A percentile compares a stretch with the other conserved stretches of the same genome.
Evolutionary conservation across 2,797 vertebrate genomes (phyloP).

Genomic region (Fringilla coelebs): DNA sequence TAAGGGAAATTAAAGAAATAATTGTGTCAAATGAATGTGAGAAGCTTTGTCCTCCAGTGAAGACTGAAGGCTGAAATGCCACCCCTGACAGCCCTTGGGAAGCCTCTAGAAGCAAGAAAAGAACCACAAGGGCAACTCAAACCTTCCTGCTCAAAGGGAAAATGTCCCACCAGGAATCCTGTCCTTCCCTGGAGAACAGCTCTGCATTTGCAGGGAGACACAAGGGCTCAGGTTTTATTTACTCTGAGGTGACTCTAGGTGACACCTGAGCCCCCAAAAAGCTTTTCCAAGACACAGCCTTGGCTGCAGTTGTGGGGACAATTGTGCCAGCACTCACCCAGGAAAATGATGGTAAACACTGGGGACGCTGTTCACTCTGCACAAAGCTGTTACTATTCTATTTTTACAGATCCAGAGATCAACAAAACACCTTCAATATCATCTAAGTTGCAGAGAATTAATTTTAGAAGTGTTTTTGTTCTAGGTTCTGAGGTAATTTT

Average conservation of each 20-base stretch:
- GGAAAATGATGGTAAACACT: background rate
- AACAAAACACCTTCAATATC: background rate
- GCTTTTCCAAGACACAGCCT: background rate
- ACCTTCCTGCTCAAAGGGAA: background rate
- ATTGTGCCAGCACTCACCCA: background rate
- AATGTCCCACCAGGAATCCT: background rate
- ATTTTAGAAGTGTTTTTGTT: background rate
- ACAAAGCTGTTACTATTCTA: background rate
- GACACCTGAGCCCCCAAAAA: background rate
- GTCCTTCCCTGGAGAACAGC: background rate
- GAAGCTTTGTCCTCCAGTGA: background rate
- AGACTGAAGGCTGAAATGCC: background rate
- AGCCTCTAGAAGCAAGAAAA: background rate
- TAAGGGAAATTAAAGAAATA: background rate
- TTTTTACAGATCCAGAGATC: background rate
- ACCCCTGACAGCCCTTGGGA: background rate
- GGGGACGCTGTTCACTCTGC: background rate
- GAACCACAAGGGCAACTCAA: accelerated
- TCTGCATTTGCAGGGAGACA: background rate
- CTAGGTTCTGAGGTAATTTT: background rate
- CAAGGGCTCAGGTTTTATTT: background rate
- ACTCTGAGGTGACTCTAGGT: accelerated
- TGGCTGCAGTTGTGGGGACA: background rate
- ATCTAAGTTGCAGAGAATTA: background rate
- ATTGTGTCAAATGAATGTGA: background rate